Evolutionary conservation across 1,140 invertebrate species (phyloP), one percentile per base, ranked within the genome.

Genomic region (Drosophila erecta): DNA sequence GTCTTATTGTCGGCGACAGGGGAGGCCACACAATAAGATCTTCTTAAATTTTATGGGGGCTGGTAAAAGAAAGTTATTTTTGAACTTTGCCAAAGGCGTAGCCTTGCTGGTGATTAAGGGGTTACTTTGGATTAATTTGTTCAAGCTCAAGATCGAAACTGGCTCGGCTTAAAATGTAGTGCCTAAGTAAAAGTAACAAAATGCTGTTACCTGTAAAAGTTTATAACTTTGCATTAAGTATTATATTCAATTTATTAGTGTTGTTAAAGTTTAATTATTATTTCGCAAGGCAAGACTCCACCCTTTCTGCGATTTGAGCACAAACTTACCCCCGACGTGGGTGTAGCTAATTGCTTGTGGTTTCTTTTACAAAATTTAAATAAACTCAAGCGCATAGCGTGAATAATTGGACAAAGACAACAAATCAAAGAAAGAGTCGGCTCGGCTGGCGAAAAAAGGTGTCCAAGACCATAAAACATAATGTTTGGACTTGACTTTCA

Each of bases 401-500:
- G 41, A 70, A 64, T 65, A 77, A 77, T 74, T 76, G 76, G 61
- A 70, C 51, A 76, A 50, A 81, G 53, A 55, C 38, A 60, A 40
- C 47, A 43, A 65, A 57, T 37, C 64, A 40, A 47, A 58, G 49
- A 73, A 56, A 76, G 17, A 65, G 59, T 41, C 37, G 50, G 59
- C 17, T 41, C 37, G 50, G 59, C 17, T 55, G 50, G 15, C 22
- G 40, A 17, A 38, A 50, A 58, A 35, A 65, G 66, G 64, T 70
- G 64, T 56, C 64, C 66, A 27, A 70, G 58, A 17, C 77, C 81
- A 86, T 77, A 87, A 86, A 85, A 74, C 62, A 76, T 60, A 85
- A 59, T 76, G 72, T 66, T 75, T 72, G 76, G 76, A 71, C 81
- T 79, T 58, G 83, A 86, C 83, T 86, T 86, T 86, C 83, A 86